phyloP scores from a whole-genome alignment of 1,140 invertebrate genomes.

The Asobara japonica region DNA sequence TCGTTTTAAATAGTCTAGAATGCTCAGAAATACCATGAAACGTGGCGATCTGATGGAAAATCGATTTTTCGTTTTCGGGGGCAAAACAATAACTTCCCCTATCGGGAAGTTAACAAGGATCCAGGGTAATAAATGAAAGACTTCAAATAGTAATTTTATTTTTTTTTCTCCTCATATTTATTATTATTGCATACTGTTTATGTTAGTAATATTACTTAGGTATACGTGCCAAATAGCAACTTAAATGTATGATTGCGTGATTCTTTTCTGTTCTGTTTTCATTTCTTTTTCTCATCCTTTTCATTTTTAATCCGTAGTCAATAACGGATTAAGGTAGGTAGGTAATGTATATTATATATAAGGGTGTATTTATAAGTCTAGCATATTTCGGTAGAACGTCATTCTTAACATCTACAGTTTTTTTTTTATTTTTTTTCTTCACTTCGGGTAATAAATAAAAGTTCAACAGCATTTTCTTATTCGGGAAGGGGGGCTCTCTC shows the following conservation, averaged over 20 bases:
- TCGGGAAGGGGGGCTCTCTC: not conserved
- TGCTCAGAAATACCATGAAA: too few species aligned
- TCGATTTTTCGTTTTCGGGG: too few species aligned
- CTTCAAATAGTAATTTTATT: conserved; percentile 45
- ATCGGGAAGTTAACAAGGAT: not conserved
- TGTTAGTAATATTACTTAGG: conserved; percentile 67
- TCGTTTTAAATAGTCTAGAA: too few species aligned
- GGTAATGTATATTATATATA: conserved; percentile 66
- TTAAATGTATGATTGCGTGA: conserved; percentile 69
- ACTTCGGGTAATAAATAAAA: conserved; percentile 24
- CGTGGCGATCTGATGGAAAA: too few species aligned
- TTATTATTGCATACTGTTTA: conserved; percentile 69
- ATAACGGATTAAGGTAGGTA: conserved; percentile 32
- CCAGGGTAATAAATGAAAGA: conserved; percentile 21
- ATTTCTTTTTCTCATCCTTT: conserved; percentile 15
- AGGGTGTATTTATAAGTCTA: conserved; percentile 67
- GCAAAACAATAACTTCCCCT: too few species aligned
- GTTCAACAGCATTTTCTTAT: conserved; percentile 18
- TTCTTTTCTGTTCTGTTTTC: conserved; percentile 53
- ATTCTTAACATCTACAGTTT: conserved; percentile 62
- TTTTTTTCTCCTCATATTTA: conserved; percentile 58
- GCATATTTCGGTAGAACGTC: conserved; percentile 66
- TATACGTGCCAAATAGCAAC: conserved; percentile 68
- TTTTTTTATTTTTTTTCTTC: conserved; percentile 41
- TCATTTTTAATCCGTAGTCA: conserved; percentile 37